Evolutionary conservation across 2,888 invertebrate genomes (phyloP), one percentile per base, ranked within the genome.

Genomic region (Rosalia funebris): DNA sequence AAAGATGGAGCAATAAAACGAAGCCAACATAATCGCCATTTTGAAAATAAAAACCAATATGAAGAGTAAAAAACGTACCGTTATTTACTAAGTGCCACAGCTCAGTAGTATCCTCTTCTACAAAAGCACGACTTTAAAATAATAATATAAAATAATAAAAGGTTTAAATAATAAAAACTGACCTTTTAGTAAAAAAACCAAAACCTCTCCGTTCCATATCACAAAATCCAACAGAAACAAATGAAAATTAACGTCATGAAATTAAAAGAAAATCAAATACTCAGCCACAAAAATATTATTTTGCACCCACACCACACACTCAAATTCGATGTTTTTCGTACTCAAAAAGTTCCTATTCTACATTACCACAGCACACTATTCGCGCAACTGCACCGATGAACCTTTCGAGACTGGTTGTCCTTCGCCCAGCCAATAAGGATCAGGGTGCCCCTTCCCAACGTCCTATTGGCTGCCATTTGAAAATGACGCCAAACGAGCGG

Each of bases 121-220:
- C n/a, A 44, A 47, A 54, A 32, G 31, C 53, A 60, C 54, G 42
- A 16, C 32, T 34, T 45, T 19, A 41, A 39, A 59, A 56, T 37
- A 60, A 58, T 42, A 36, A 63, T 58, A 54, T 62, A 60, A 83
- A 79, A 80, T 82, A 81, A 62, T 80, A 82, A 82, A 80, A 82
- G 81, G 42, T 53, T 42, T 42, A 83, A 83, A 82, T 75, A 74
- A 67, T 59, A 67, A 78, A 81, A 85, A 87, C 88, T 88, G 88
- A 90, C 89, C 89, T 90, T 89, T 89, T 89, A 82, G 89, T 89
- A 88, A 87, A 89, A 87, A 89, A 89, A 86, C 88, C 89, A 86
- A 87, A 88, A 86, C 88, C 87, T 86, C 89, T 87, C 86, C 89
- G 89, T 88, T 89, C 89, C 89, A 89, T 89, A 86, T 85, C 88